Evolutionary conservation across 1,140 invertebrate genomes (phyloP).

Genomic region (Capitella teleta): DNA sequence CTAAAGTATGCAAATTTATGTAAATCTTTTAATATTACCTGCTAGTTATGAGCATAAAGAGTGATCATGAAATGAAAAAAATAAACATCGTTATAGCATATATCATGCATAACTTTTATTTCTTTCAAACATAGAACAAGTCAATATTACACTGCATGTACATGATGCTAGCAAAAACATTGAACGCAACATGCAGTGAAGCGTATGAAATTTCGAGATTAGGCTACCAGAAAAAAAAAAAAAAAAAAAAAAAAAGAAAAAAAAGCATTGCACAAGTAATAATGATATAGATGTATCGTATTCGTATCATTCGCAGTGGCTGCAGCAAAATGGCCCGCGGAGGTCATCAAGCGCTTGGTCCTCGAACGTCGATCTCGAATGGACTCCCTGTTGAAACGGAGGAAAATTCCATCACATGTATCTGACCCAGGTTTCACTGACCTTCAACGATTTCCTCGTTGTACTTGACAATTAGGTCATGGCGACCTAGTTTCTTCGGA

Average conservation of each 20-base stretch:
- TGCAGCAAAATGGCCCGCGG: too few species aligned
- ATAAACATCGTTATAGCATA: too few species aligned
- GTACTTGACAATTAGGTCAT: slow-evolving; percentile 11
- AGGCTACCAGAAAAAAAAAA: not conserved
- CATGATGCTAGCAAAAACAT: not conserved
- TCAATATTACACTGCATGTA: not conserved
- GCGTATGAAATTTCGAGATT: not conserved
- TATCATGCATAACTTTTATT: not conserved
- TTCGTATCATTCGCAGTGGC: too few species aligned
- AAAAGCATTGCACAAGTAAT: not conserved
- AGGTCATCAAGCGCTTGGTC: not conserved
- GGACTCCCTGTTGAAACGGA: not conserved
- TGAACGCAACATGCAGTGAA: not conserved
- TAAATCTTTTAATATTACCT: too few species aligned
- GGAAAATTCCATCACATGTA: not conserved
- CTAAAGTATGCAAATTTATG: too few species aligned
- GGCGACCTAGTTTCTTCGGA: slow-evolving; percentile 7
- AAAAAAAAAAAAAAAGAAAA: not conserved
- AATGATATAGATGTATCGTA: too few species aligned
- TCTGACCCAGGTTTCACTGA: not conserved
- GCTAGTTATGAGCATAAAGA: too few species aligned
- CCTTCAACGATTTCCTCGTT: slow-evolving; percentile 9
- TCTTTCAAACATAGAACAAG: not conserved
- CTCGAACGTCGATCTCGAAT: not conserved
- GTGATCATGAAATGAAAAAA: too few species aligned